phyloP scores from a whole-genome alignment of 2,113 vertebrate species.

The Strix uralensis region DNA sequence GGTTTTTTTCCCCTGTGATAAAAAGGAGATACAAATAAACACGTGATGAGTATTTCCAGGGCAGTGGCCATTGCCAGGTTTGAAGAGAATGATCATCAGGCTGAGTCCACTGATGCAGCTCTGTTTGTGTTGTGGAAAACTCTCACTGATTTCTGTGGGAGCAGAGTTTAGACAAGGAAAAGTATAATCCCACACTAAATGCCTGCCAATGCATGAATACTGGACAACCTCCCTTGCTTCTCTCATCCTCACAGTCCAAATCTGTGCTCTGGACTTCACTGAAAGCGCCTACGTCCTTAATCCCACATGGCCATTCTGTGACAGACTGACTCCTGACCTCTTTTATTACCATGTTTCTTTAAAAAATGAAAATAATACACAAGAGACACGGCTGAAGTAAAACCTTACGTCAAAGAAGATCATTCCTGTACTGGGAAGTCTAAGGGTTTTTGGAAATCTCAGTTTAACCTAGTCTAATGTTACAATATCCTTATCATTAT shows the following conservation, averaged over 20 bases:
- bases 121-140: not conserved
- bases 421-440: constrained; percentile 24
- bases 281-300: not conserved
- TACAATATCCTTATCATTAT: not conserved
- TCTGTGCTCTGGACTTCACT: not conserved
- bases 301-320: not conserved
- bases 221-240: not conserved
- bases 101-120: not conserved
- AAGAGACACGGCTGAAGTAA: constrained; percentile 25
- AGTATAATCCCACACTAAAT: not conserved
- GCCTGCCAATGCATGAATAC: not conserved
- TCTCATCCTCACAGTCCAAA: not conserved
- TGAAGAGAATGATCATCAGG: not conserved
- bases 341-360: constrained; percentile 20
- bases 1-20: not conserved
- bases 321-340: constrained; percentile 4
- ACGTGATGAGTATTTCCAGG: not conserved
- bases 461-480: not conserved
- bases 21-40: not conserved
- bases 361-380: constrained; percentile 50
- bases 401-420: not conserved
- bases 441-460: constrained; percentile 10
- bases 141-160: not conserved
- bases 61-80: not conserved
- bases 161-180: not conserved